Evolutionary conservation across 2,888 invertebrate species (phyloP).

Genomic region (Lepidochrysops patricia): DNA sequence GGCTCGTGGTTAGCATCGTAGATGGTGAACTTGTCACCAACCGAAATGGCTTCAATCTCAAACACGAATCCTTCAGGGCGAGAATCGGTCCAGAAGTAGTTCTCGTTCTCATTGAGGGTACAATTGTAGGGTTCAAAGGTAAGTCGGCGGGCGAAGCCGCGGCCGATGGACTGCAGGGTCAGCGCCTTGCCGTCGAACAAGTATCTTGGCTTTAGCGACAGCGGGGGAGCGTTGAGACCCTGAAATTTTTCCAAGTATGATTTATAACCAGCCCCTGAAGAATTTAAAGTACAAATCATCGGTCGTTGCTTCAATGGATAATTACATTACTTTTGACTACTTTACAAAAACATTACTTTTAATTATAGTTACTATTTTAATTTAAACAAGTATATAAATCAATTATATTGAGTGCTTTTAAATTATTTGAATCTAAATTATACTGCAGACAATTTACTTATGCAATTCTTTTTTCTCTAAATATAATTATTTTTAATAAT

Average conservation of each 20-base stretch:
- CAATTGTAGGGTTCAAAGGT: slow-evolving; percentile 79
- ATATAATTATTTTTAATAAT: slow-evolving; percentile 1
- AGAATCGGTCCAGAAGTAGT: slow-evolving; percentile 87
- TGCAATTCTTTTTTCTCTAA: neutral
- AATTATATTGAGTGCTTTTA: neutral
- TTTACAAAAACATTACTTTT: neutral
- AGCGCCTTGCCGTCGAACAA: slow-evolving; percentile 80
- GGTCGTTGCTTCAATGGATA: neutral
- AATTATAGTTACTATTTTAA: neutral
- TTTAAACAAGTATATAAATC: neutral
- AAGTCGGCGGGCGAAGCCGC: slow-evolving; percentile 82
- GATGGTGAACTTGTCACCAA: slow-evolving; percentile 82
- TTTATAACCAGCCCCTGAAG: slow-evolving; percentile 32
- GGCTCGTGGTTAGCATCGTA: slow-evolving; percentile 79
- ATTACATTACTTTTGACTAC: neutral
- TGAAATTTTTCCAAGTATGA: slow-evolving; percentile 38
- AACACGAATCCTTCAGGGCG: slow-evolving; percentile 82
- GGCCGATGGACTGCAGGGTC: slow-evolving; percentile 79
- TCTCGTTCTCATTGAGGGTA: slow-evolving; percentile 78
- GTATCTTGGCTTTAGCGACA: slow-evolving; percentile 68
- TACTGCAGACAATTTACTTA: neutral
- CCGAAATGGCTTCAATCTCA: slow-evolving; percentile 78
- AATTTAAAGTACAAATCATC: slow-evolving; percentile 12
- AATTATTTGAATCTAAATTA: neutral
- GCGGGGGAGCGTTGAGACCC: slow-evolving; percentile 57